phyloP scores from a whole-genome alignment of 2,888 invertebrate genomes.

The Lysandra bellargus region DNA sequence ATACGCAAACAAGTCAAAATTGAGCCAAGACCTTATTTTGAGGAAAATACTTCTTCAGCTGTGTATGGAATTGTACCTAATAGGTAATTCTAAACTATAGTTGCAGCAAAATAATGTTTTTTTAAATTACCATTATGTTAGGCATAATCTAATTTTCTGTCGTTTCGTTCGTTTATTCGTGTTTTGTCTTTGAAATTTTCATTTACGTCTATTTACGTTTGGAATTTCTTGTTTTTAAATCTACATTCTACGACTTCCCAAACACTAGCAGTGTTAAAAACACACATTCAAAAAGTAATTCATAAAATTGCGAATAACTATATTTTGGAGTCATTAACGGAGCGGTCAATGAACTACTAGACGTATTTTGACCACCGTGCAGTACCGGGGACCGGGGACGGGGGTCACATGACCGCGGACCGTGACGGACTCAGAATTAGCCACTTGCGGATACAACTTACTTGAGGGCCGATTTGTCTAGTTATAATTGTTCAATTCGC shows the following conservation, averaged over 20 bases:
- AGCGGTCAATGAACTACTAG: slow-evolving; percentile 13
- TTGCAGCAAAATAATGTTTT: no score
- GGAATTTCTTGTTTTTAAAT: not conserved
- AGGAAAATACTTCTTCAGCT: no score
- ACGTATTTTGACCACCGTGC: slow-evolving; percentile 8
- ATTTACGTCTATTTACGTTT: not conserved
- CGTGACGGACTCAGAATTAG: not conserved
- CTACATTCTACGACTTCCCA: not conserved
- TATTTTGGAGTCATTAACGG: not conserved
- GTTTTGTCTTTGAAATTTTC: not conserved
- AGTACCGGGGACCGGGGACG: slow-evolving; percentile 6
- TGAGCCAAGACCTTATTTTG: no score
- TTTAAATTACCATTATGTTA: no score
- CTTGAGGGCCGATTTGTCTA: no score
- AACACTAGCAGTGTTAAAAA: not conserved
- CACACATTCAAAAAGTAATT: not conserved
- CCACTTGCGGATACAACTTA: not conserved
- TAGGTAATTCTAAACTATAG: no score
- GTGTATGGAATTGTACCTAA: no score
- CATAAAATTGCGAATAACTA: not conserved
- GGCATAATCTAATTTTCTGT: no score
- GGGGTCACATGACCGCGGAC: slow-evolving; percentile 11
- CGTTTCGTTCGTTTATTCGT: no score
- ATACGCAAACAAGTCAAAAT: no score
- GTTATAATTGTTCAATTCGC: no score